Conservation (phyloP, 2,888 invertebrate genomes). For the Epistrophe eligans region DNA sequence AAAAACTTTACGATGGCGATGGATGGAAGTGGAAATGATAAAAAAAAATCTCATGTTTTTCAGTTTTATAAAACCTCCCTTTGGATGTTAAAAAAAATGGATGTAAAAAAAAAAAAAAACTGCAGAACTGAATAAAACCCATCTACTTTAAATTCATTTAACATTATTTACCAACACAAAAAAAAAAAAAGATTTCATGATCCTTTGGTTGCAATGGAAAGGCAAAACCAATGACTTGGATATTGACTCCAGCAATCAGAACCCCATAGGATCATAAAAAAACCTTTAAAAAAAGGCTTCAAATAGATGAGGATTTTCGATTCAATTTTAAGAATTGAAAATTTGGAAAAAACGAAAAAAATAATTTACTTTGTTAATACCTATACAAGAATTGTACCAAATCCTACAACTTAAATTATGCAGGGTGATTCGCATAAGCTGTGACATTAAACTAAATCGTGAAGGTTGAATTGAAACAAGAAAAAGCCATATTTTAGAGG, state of each 20-base stretch:
- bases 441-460: too few species aligned
- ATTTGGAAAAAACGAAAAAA: too few species aligned
- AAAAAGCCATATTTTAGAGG: too few species aligned
- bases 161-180: not conserved
- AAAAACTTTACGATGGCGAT: not conserved
- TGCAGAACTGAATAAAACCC: not conserved
- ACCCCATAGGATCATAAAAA: not conserved
- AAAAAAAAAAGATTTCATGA: not conserved
- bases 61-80: not conserved
- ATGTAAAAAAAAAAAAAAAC: too few species aligned
- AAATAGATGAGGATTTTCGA: not conserved
- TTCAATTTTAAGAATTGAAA: too few species aligned
- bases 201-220: not conserved
- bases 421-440: too few species aligned
- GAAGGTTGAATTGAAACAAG: too few species aligned
- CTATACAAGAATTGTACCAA: too few species aligned
- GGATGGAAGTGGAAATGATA: too few species aligned
- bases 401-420: too few species aligned
- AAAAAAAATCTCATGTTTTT: not conserved
- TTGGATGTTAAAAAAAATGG: not conserved
- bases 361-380: too few species aligned
- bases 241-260: too few species aligned
- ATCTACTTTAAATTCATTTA: not conserved
- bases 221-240: not conserved
- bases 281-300: not conserved